Conservation (phyloP, 2,888 invertebrate species). For the Ectemnius lituratus region DNA sequence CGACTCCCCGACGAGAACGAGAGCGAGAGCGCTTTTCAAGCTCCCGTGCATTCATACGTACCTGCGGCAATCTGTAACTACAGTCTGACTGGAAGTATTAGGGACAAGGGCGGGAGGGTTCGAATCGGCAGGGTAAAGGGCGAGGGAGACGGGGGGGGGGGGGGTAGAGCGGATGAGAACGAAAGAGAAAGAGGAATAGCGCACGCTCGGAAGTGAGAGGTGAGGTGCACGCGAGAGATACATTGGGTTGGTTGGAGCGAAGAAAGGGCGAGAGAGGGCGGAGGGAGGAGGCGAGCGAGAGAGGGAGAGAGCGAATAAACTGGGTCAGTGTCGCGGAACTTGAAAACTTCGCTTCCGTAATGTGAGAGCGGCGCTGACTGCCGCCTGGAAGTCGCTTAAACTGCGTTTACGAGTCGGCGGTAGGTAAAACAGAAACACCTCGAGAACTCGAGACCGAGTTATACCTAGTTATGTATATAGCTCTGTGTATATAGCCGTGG, state of each 20-base stretch:
- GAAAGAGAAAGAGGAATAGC: conserved; percentile 7
- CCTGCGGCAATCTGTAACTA: conserved; percentile 72
- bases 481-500: neutral
- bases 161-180: conserved; percentile 11
- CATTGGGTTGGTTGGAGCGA: conserved; percentile 8
- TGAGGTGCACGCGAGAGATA: conserved; percentile 27
- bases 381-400: conserved; percentile 67
- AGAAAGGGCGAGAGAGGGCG: conserved; percentile 18
- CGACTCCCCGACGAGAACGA: conserved; percentile 56
- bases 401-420: conserved; percentile 71
- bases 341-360: conserved; percentile 78
- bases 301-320: conserved; percentile 65
- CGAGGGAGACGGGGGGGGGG: conserved; percentile 15
- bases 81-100: conserved; percentile 67
- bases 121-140: conserved; percentile 16
- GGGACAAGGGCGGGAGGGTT: conserved; percentile 22
- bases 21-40: conserved; percentile 73
- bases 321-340: conserved; percentile 78
- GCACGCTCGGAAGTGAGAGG: neutral
- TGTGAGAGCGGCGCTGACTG: conserved; percentile 68
- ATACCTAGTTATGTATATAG: conserved; percentile 54
- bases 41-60: conserved; percentile 70
- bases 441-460: conserved; percentile 59
- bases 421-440: conserved; percentile 69
- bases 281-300: conserved; percentile 17